Conservation (phyloP, 2,113 vertebrate species). For the Eubucco bourcierii region DNA sequence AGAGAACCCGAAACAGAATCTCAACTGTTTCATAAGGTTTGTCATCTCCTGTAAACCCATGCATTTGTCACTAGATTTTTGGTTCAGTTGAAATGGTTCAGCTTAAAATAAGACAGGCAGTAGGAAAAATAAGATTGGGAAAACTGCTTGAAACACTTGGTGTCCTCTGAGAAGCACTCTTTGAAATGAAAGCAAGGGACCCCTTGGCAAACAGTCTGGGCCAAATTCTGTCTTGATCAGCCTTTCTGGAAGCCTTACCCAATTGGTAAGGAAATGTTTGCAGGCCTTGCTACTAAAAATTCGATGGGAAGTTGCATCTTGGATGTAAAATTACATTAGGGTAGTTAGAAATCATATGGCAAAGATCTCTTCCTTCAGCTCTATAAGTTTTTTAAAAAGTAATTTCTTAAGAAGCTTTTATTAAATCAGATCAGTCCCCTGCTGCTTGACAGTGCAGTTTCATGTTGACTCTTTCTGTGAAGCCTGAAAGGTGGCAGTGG, state of each 20-base stretch:
- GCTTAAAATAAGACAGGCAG: conserved; percentile 33
- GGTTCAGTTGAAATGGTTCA: neutral
- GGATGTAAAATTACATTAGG: conserved; percentile 48
- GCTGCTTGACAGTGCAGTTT: neutral
- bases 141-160: conserved; percentile 14
- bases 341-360: conserved; percentile 23
- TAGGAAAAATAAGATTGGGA: conserved; percentile 45
- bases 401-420: conserved; percentile 34
- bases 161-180: conserved; percentile 9
- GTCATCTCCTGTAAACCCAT: neutral
- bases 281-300: conserved; percentile 26
- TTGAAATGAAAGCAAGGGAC: conserved; percentile 19
- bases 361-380: conserved; percentile 20
- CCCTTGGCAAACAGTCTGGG: neutral
- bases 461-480: fast-evolving
- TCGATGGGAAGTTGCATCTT: conserved; percentile 35
- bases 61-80: conserved; percentile 43
- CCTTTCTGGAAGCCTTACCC: neutral
- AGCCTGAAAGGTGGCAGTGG: neutral
- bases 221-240: conserved; percentile 30
- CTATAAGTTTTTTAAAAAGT: conserved; percentile 9
- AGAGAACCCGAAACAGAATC: conserved; percentile 29
- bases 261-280: conserved; percentile 2
- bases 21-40: conserved; percentile 11
- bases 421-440: neutral